Percentiles rank a stretch among this genome's conserved stretches.
Conservation (phyloP, 2,888 invertebrate species). For the Pseudolycoriella hygida region DNA sequence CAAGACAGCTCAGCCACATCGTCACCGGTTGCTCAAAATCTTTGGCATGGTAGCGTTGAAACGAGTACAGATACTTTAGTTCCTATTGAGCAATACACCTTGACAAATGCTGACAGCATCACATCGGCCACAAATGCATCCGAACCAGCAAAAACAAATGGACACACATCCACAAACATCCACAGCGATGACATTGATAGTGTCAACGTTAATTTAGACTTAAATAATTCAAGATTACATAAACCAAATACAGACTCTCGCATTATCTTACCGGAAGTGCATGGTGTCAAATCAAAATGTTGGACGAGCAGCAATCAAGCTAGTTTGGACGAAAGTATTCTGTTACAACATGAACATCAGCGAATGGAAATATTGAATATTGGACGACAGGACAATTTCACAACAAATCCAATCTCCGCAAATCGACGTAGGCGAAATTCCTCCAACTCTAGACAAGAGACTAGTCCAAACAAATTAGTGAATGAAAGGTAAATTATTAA, state of each 20-base stretch:
- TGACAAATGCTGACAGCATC: neutral
- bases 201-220: no score
- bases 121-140: neutral
- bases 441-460: slow-evolving; percentile 20
- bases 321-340: slow-evolving; percentile 21
- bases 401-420: slow-evolving; percentile 9
- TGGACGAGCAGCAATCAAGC: neutral
- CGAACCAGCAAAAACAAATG: neutral
- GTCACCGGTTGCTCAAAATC: slow-evolving; percentile 11
- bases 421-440: slow-evolving; percentile 22
- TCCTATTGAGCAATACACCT: slow-evolving; percentile 15
- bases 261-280: neutral
- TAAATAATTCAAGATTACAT: neutral
- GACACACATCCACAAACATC: neutral
- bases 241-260: neutral
- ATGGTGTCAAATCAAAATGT: neutral
- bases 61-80: slow-evolving; percentile 37
- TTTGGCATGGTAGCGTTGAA: slow-evolving; percentile 25
- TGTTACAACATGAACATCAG: slow-evolving; percentile 21
- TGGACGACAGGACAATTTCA: slow-evolving; percentile 17
- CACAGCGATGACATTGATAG: neutral
- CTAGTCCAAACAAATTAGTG: slow-evolving; percentile 17
- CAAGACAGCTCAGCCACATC: slow-evolving; percentile 10
- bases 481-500: slow-evolving; percentile 8
- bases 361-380: slow-evolving; percentile 21